Evolutionary conservation across 64 coral and sea anemone genomes (phyloP).

Genomic region (Cladopsammia gracilis): DNA sequence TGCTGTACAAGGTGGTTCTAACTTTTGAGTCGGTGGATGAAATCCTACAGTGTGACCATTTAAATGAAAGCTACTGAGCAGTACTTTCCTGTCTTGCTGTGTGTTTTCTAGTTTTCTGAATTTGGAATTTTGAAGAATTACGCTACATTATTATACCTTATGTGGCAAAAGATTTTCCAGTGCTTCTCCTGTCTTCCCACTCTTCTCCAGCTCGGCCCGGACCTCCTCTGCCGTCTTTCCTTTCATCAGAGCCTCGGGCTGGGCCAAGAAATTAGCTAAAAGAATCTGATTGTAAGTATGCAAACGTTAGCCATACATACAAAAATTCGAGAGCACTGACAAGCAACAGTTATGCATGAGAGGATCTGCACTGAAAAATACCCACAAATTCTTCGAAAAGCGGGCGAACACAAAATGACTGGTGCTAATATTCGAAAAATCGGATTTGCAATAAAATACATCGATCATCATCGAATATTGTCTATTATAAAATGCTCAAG

Average conservation of each 20-base stretch:
- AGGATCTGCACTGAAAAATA: not conserved
- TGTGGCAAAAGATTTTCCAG: conserved; percentile 81
- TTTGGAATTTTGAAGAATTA: not conserved
- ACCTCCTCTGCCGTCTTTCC: conserved; percentile 93
- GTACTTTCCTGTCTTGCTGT: no score
- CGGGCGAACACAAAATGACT: no score
- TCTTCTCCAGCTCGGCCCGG: conserved; percentile 70
- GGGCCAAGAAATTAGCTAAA: conserved; percentile 96
- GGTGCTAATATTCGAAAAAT: no score
- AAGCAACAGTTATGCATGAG: not conserved
- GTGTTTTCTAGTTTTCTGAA: no score
- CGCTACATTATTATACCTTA: conserved; percentile 59
- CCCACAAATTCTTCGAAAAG: no score
- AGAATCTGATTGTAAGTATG: conserved; percentile 72
- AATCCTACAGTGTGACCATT: no score
- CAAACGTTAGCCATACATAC: not conserved
- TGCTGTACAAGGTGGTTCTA: no score
- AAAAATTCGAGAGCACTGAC: not conserved
- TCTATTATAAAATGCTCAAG: no score
- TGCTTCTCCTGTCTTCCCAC: conserved; percentile 67
- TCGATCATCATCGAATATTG: no score
- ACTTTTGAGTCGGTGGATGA: no score
- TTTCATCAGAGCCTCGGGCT: conserved; percentile 98
- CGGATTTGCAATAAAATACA: no score
- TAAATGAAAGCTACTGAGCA: no score